phyloP scores from a whole-genome alignment of 2,113 vertebrate genomes.

The Aegotheles bennettii region DNA sequence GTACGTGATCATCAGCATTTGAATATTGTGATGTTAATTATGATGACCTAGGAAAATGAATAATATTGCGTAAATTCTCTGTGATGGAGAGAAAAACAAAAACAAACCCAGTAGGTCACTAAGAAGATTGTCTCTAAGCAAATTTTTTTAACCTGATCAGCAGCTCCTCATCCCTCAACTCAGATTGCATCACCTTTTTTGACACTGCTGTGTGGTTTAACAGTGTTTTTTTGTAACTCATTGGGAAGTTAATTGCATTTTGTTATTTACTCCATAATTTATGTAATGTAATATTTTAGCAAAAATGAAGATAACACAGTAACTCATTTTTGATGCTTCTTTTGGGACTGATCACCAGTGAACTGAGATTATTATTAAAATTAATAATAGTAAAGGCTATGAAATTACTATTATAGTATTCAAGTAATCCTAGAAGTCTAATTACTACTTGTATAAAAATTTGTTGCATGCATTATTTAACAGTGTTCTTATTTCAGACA shows the following conservation, averaged over 20 bases:
- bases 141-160: background rate
- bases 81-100: background rate
- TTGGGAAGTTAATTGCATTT: background rate
- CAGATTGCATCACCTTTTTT: background rate
- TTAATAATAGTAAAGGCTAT: conserved; percentile 37
- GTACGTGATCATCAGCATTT: background rate
- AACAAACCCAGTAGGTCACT: background rate
- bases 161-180: background rate
- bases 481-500: conserved; percentile 47
- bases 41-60: background rate
- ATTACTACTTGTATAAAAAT: conserved; percentile 60
- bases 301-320: background rate
- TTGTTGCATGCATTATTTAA: conserved; percentile 67
- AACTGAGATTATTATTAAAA: conserved; percentile 39
- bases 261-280: background rate
- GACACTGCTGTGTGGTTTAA: background rate
- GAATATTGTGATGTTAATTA: background rate
- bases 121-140: background rate
- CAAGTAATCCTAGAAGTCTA: conserved; percentile 49
- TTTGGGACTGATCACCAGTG: conserved; percentile 2
- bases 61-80: background rate
- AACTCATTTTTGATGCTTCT: background rate
- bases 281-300: background rate
- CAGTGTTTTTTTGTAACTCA: background rate
- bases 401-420: conserved; percentile 36